Evolutionary conservation across 2,113 vertebrate genomes (phyloP), one percentile per base, ranked within the genome.

Genomic region (Pituophis catenifer): DNA sequence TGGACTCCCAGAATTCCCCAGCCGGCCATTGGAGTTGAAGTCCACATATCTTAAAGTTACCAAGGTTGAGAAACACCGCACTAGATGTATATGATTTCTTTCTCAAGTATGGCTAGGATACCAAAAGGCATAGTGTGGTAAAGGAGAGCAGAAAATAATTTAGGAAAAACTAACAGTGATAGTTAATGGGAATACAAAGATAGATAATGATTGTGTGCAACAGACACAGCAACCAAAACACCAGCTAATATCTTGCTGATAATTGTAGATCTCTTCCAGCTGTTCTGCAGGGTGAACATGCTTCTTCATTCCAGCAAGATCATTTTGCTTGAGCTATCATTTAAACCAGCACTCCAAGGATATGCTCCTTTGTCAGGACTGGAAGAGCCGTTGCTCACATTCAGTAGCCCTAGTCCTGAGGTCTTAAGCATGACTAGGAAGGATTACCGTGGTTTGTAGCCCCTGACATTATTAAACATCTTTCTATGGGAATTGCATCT

Each of bases 101-200:
- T 1, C 52, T 94, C 57, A 23, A 4, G 54, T 23, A 94, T 54
- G 44, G 13, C 89, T 24, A 58, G 5, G 58, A 62, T 87, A 12
- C 55, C 88, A 88, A 17, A 21, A 44, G 3, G 48, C 44, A 33
- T 10, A 81, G 75, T 53, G 65, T 12, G 70, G 19, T 86, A 55
- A 24, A 26, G 50, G 54, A 38, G 17, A 50, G 59, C 92, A 87
- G 95, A 95, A 92, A 81, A 91, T 9, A 70, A 75, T 86, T 59
- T 2, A 88, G 26, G 48, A 9, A 86, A 85, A 62, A 70, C 85
- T 23, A 91, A 85, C 21, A 91, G 48, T 29, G n/a, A 85, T 52
- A 54, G 89, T 65, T 81, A 26, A 65, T 90, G 44, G 57, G 13
- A 62, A 86, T 11, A 19, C 17, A 50, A 70, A 90, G 81, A 90